These are phyloP conservation scores for Anas bernieri DNA, from an alignment of 2,797 vertebrate genomes.

Conservation along the genomic window DNA sequence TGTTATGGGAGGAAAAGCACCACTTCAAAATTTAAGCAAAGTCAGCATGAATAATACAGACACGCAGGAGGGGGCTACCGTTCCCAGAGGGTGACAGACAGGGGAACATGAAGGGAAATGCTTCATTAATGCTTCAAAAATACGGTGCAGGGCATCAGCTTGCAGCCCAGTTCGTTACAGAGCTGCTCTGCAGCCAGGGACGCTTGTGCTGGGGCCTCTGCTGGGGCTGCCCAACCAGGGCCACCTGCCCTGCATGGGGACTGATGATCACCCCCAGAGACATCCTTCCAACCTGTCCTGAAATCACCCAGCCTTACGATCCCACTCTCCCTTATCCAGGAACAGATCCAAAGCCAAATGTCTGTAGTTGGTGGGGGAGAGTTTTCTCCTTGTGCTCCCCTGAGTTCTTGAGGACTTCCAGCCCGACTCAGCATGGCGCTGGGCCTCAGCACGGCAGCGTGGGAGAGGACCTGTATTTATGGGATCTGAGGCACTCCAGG, in stretches of 20 bases:
- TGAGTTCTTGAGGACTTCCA: neutral
- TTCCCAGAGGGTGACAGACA: neutral
- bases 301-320: neutral
- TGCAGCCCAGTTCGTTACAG: neutral
- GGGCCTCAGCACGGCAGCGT: rapidly evolving
- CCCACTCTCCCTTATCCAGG: neutral
- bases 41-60: neutral
- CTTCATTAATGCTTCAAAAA: neutral
- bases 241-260: neutral
- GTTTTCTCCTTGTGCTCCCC: neutral
- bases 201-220: neutral
- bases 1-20: neutral
- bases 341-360: neutral
- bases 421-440: rapidly evolving
- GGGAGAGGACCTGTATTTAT: rapidly evolving
- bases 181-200: neutral
- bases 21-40: neutral
- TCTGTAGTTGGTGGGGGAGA: rapidly evolving
- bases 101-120: neutral
- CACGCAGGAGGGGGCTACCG: neutral
- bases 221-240: neutral
- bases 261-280: neutral
- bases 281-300: neutral
- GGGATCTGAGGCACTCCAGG: neutral
- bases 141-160: neutral